These are phyloP conservation scores for Danionella cerebrum DNA, from an alignment of 2,113 vertebrate species.

Conservation along the genomic window DNA sequence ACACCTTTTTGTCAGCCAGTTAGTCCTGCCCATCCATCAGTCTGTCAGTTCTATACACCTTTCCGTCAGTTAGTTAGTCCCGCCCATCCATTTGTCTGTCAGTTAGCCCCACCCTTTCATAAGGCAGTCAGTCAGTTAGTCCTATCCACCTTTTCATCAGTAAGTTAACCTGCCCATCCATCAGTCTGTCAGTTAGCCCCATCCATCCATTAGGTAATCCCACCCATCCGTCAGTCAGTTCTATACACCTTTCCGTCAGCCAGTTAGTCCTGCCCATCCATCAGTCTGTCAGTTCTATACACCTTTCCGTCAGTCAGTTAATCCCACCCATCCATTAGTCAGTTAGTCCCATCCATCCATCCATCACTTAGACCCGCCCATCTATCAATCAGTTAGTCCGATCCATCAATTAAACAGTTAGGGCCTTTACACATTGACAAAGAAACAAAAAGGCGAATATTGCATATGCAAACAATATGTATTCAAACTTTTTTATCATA, in stretches of 20 bases:
- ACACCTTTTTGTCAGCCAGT: too few relatives aligned
- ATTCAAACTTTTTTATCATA: not conserved
- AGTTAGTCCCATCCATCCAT: too few relatives aligned
- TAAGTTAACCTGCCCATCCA: too few relatives aligned
- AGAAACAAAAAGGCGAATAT: too few relatives aligned
- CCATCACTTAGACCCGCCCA: too few relatives aligned
- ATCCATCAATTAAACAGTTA: not conserved
- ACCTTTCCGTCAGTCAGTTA: not conserved
- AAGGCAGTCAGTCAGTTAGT: too few relatives aligned
- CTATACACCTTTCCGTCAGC: not conserved
- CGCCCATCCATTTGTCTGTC: too few relatives aligned
- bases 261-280: not conserved
- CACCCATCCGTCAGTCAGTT: not conserved
- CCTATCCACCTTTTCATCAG: not conserved
- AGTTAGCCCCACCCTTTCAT: not conserved
- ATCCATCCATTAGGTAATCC: not conserved
- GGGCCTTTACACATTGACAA: too few relatives aligned
- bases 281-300: too few relatives aligned
- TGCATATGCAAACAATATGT: not conserved
- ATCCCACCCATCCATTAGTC: not conserved
- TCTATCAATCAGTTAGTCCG: not conserved
- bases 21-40: not conserved
- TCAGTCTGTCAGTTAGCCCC: too few relatives aligned
- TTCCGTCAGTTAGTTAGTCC: too few relatives aligned
- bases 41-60: too few relatives aligned